These are phyloP conservation scores for Coryphaenoides rupestris DNA, from an alignment of 2,113 vertebrate species.

Conservation along the genomic window DNA sequence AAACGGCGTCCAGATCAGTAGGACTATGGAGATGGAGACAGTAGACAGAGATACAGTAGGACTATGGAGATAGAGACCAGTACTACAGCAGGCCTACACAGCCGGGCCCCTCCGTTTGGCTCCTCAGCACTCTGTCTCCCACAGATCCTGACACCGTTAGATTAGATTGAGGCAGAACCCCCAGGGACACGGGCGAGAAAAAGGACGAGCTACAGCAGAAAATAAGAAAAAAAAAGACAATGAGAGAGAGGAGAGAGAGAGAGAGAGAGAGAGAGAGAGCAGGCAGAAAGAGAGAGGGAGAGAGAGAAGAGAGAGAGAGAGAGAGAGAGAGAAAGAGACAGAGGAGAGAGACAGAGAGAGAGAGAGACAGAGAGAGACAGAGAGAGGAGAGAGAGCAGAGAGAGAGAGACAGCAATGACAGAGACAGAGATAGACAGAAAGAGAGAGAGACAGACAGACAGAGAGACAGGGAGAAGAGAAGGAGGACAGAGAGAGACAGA, in stretches of 20 bases:
- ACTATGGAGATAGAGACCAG: too few species aligned
- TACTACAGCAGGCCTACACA: too few species aligned
- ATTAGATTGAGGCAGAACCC: slow-evolving; percentile 65
- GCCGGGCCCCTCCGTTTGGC: slow-evolving; percentile 67
- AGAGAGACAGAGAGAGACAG: slow-evolving; percentile 12
- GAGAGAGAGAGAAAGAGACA: slow-evolving; percentile 59
- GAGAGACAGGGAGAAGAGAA: background rate
- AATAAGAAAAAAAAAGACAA: slow-evolving; percentile 7
- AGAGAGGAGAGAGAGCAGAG: slow-evolving; percentile 5
- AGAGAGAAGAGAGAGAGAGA: slow-evolving; percentile 41
- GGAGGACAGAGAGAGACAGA: slow-evolving; percentile 32
- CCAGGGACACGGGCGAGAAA: slow-evolving; percentile 50
- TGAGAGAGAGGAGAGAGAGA: slow-evolving; percentile 13
- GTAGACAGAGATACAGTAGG: too few species aligned
- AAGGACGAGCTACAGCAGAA: slow-evolving; percentile 1
- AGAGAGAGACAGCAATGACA: slow-evolving; percentile 11
- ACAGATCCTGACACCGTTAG: slow-evolving; percentile 74
- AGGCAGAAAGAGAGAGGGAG: too few species aligned
- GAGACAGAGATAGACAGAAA: slow-evolving; percentile 9
- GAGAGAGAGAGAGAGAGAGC: background rate
- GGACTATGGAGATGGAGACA: too few species aligned
- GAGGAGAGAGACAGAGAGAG: slow-evolving; percentile 22
- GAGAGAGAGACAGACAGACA: slow-evolving; percentile 2
- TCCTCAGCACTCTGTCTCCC: slow-evolving; percentile 73
- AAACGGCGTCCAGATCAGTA: too few species aligned